A percentile compares a stretch with the other conserved stretches of the same genome.
phyloP scores from a whole-genome alignment of 1,140 invertebrate species.

The Odontomachus brunneus region DNA sequence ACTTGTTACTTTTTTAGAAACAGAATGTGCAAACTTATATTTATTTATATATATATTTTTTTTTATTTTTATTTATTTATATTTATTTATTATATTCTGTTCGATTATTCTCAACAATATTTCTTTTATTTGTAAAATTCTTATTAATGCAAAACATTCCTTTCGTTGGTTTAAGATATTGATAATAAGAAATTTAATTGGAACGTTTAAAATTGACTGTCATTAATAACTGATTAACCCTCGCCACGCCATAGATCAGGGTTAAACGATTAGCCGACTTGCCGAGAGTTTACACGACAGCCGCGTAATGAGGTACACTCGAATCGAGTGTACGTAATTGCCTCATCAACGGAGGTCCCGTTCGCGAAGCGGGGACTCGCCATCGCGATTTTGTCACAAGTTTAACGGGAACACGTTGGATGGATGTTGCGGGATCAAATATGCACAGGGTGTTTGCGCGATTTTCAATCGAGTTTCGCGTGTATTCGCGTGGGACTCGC shows the following conservation, averaged over 20 bases:
- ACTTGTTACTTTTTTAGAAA: neutral
- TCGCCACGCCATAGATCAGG: neutral
- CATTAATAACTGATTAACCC: neutral
- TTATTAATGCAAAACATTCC: too few species aligned
- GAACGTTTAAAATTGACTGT: neutral
- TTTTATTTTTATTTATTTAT: too few species aligned
- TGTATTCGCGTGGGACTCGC: conserved; percentile 23
- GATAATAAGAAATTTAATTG: conserved; percentile 1
- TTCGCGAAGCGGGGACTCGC: conserved; percentile 26
- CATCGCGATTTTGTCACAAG: conserved; percentile 47
- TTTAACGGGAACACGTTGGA: conserved; percentile 38
- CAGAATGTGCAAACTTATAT: too few species aligned
- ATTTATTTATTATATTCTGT: too few species aligned
- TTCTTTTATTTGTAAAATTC: too few species aligned
- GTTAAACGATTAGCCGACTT: conserved; percentile 31
- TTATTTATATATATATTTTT: too few species aligned
- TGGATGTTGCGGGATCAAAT: conserved; percentile 36
- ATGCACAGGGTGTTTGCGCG: conserved; percentile 40
- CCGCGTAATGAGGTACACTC: conserved; percentile 44
- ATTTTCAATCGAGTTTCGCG: conserved; percentile 44
- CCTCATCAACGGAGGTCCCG: conserved; percentile 53
- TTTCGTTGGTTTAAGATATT: neutral
- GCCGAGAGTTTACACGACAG: conserved; percentile 37
- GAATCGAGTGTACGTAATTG: conserved; percentile 53
- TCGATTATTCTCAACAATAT: too few species aligned